phyloP scores from a whole-genome alignment of 1,140 invertebrate genomes.

The Trachymyrmex septentrionalis region DNA sequence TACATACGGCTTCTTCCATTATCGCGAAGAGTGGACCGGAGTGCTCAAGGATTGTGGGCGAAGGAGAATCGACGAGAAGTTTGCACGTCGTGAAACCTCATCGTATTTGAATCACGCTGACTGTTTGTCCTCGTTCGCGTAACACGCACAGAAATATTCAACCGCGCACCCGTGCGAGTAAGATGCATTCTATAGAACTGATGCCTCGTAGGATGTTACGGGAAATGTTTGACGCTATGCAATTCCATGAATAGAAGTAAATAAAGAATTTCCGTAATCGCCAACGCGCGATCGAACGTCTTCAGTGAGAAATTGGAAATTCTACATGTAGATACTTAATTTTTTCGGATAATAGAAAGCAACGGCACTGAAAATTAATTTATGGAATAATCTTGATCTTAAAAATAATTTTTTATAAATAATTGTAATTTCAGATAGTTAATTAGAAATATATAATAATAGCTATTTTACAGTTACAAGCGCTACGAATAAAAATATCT shows the following conservation, averaged over 20 bases:
- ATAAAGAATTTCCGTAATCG: slow-evolving; percentile 33
- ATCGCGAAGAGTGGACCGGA: slow-evolving; percentile 67
- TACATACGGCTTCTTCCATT: slow-evolving; percentile 70
- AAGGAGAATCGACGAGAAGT: slow-evolving; percentile 55
- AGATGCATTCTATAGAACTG: slow-evolving; percentile 31
- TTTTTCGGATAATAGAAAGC: not conserved
- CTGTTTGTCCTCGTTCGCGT: slow-evolving; percentile 58
- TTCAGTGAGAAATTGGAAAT: not conserved
- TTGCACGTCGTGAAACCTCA: slow-evolving; percentile 67
- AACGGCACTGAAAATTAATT: not conserved
- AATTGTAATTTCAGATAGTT: not conserved
- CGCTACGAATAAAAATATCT: slow-evolving; percentile 7
- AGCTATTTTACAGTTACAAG: not conserved
- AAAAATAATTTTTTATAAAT: slow-evolving; percentile 3
- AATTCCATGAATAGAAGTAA: not conserved
- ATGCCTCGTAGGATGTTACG: slow-evolving; percentile 25
- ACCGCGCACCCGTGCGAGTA: slow-evolving; percentile 1
- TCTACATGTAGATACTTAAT: not conserved
- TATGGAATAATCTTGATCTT: not conserved
- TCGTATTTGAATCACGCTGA: slow-evolving; percentile 66
- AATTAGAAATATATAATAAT: not conserved
- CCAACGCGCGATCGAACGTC: not conserved
- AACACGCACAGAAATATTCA: slow-evolving; percentile 55
- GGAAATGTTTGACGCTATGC: slow-evolving; percentile 17
- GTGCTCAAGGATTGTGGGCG: slow-evolving; percentile 69